Percentiles rank a stretch among this genome's conserved stretches.
phyloP scores from a whole-genome alignment of 2,113 vertebrate species.

The Dryoscopus gambensis region DNA sequence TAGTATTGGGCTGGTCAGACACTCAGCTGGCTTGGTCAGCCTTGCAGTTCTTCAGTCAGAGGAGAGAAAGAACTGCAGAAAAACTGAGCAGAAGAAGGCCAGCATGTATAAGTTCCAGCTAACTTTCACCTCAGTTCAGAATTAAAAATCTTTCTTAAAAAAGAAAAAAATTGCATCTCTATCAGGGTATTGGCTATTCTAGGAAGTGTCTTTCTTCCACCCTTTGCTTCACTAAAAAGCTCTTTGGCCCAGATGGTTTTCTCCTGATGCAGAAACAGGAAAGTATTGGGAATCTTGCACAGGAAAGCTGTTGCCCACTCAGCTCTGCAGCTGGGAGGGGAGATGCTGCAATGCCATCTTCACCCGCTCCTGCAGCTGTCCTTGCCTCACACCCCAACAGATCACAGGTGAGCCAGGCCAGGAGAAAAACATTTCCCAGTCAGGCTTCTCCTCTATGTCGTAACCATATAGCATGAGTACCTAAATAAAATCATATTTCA shows the following conservation, averaged over 20 bases:
- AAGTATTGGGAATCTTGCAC: not conserved
- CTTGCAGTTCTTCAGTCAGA: not conserved
- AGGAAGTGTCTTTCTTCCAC: not conserved
- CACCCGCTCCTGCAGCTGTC: not conserved
- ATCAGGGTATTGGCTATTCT: not conserved
- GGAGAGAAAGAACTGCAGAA: not conserved
- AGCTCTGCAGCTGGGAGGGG: not conserved
- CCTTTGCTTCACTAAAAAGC: not conserved
- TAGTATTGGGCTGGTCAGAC: not conserved
- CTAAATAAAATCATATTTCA: not conserved
- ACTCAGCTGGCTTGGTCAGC: not conserved
- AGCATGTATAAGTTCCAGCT: not conserved
- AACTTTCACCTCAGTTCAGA: not conserved
- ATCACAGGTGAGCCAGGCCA: not conserved
- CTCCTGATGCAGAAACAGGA: not conserved
- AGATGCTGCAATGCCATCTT: rapidly evolving
- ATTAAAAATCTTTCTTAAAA: not conserved
- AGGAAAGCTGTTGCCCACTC: not conserved
- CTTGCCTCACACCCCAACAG: not conserved
- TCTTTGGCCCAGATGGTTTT: not conserved
- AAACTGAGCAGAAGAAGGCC: not conserved
- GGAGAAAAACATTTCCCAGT: not conserved
- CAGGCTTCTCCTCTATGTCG: not conserved
- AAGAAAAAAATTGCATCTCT: not conserved
- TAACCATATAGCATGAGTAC: not conserved